Conservation (phyloP, 2,113 vertebrate species). For the Cervus canadensis region DNA sequence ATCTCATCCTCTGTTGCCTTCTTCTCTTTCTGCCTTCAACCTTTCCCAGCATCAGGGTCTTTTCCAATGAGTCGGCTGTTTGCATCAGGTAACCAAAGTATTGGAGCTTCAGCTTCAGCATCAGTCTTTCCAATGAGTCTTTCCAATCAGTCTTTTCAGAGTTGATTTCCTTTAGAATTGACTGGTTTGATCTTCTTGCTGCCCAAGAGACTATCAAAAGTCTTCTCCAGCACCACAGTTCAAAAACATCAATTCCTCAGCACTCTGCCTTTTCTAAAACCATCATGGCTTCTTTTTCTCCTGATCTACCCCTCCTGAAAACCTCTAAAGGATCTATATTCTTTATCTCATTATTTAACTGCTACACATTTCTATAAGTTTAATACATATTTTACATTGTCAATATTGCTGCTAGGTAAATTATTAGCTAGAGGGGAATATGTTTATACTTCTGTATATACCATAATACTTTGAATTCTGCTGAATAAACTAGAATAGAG, state of each 20-base stretch:
- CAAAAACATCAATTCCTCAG: background rate
- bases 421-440: background rate
- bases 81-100: no score
- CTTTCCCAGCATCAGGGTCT: no score
- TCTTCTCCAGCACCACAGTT: background rate
- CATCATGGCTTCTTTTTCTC: background rate
- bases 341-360: background rate
- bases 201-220: background rate
- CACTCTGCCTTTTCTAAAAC: background rate
- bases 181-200: background rate
- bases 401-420: background rate
- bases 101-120: no score
- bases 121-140: no score
- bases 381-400: background rate
- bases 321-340: background rate
- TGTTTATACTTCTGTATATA: background rate
- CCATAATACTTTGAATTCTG: background rate
- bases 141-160: no score
- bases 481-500: background rate
- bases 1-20: no score
- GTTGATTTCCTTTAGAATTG: background rate
- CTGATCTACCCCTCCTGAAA: background rate
- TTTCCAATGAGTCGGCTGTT: no score
- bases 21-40: no score
- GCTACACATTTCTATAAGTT: background rate